phyloP scores from a whole-genome alignment of 2,113 vertebrate species.

The Sphyrna mokarran region DNA sequence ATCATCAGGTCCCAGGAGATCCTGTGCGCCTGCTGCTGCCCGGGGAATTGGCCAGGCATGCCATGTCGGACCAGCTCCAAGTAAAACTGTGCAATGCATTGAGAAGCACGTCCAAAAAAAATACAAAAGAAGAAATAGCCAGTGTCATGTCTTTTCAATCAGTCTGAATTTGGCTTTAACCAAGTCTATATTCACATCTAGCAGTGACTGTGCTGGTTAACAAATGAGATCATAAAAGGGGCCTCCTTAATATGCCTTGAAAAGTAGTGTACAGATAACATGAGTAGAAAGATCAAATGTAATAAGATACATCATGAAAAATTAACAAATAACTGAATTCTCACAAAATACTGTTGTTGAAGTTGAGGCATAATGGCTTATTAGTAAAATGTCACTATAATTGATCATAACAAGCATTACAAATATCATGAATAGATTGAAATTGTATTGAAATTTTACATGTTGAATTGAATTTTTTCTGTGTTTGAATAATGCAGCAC shows the following conservation, averaged over 20 bases:
- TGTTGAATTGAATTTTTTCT: not conserved
- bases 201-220: not conserved
- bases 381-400: not conserved
- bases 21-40: too few species aligned
- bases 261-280: not conserved
- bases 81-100: too few species aligned
- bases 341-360: not conserved
- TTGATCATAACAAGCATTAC: not conserved
- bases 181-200: not conserved
- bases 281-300: not conserved
- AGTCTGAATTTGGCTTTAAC: not conserved
- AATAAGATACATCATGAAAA: not conserved
- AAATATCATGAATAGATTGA: not conserved
- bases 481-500: not conserved
- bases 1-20: too few species aligned
- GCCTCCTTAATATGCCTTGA: not conserved
- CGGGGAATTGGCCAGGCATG: too few species aligned
- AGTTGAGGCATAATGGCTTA: not conserved
- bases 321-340: not conserved
- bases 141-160: not conserved
- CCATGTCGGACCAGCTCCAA: too few species aligned
- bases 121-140: not conserved
- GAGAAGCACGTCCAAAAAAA: too few species aligned
- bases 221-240: not conserved
- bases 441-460: not conserved